Evolutionary conservation across 2,113 vertebrate species (phyloP).

Genomic region (Dasyornis broadbenti): DNA sequence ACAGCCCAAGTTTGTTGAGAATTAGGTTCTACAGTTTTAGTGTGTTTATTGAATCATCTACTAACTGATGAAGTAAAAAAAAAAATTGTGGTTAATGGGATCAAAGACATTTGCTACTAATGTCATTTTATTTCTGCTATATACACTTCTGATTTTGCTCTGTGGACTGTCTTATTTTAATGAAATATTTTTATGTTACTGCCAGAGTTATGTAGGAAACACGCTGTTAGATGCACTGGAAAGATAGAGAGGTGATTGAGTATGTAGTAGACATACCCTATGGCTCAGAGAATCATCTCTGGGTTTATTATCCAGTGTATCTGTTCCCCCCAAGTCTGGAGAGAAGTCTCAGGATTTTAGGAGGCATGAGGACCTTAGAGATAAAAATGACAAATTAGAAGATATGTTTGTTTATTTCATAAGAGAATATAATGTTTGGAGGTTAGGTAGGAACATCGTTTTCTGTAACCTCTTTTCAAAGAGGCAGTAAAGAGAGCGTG

Average conservation of each 20-base stretch:
- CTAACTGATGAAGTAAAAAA: not conserved
- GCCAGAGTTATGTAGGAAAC: not conserved
- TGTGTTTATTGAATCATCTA: not conserved
- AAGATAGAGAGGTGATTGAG: not conserved
- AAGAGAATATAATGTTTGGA: not conserved
- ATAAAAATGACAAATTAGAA: not conserved
- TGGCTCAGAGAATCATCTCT: not conserved
- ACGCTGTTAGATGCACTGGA: not conserved
- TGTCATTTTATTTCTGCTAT: not conserved
- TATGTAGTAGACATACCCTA: not conserved
- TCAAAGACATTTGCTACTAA: not conserved
- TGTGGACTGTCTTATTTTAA: not conserved
- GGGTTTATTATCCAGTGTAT: not conserved
- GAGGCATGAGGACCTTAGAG: not conserved
- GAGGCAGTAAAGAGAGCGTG: not conserved
- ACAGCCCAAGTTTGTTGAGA: not conserved
- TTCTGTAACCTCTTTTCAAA: not conserved
- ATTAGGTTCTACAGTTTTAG: not conserved
- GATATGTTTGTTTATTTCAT: not conserved
- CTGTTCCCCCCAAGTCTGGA: not conserved
- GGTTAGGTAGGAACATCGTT: not conserved
- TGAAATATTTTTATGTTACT: not conserved
- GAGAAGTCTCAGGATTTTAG: not conserved
- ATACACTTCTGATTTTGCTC: not conserved
- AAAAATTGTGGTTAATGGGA: not conserved